Percentiles rank a stretch among this genome's conserved stretches.
phyloP scores from a whole-genome alignment of 2,797 vertebrate species.

The Erethizon dorsatum region DNA sequence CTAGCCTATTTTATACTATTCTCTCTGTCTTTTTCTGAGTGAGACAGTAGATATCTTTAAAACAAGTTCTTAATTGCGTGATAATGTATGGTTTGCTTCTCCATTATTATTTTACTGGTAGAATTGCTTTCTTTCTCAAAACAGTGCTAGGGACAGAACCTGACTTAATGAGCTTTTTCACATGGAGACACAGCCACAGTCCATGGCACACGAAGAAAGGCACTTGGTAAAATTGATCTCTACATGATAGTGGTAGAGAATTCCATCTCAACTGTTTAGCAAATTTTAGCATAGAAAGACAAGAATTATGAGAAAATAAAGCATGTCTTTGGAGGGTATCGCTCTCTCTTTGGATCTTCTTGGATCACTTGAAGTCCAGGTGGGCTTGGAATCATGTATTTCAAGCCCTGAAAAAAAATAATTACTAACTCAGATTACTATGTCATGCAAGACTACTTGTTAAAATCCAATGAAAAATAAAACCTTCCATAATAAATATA shows the following conservation, averaged over 20 bases:
- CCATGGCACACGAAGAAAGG: not conserved
- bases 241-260: not conserved
- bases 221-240: not conserved
- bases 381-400: not conserved
- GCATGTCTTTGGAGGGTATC: too few species aligned
- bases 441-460: not conserved
- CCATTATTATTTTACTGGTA: not conserved
- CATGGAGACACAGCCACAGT: not conserved
- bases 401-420: not conserved
- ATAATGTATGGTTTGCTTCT: not conserved
- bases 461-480: not conserved
- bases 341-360: too few species aligned
- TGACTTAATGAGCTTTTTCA: not conserved
- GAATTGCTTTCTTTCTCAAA: not conserved
- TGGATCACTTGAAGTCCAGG: not conserved
- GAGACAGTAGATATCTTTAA: not conserved
- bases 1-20: not conserved
- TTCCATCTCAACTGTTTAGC: not conserved
- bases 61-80: not conserved
- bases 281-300: not conserved
- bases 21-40: not conserved
- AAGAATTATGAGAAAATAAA: not conserved
- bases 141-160: not conserved
- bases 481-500: not conserved
- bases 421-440: not conserved